Evolutionary conservation across 2,888 invertebrate genomes (phyloP).

Genomic region (Marasmarcha lunaedactyla): DNA sequence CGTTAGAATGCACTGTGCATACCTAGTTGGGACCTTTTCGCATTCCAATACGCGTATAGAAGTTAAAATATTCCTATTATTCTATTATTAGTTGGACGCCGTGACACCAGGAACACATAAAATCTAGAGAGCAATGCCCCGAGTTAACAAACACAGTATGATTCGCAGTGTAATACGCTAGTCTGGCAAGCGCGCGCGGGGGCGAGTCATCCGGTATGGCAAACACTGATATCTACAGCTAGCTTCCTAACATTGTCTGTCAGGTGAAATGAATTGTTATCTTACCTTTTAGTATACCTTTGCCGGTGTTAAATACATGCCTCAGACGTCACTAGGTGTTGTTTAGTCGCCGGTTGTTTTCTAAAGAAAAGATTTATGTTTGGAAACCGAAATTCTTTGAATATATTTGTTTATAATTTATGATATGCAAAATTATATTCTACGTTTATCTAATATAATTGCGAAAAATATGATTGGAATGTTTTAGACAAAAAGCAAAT

Average conservation of each 20-base stretch:
- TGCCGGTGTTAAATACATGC: too few relatives aligned
- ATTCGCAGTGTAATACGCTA: constrained; percentile 60
- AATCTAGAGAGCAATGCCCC: constrained; percentile 63
- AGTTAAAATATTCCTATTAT: constrained; percentile 30
- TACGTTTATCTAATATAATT: too few relatives aligned
- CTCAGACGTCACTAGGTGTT: too few relatives aligned
- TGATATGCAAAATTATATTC: too few relatives aligned
- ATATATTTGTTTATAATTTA: too few relatives aligned
- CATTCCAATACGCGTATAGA: constrained; percentile 29
- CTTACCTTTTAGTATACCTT: constrained; percentile 15
- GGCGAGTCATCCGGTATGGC: constrained; percentile 49
- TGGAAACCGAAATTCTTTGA: too few relatives aligned
- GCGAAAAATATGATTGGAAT: too few relatives aligned
- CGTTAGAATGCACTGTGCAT: not conserved
- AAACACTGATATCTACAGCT: constrained; percentile 39
- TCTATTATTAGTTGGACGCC: constrained; percentile 63
- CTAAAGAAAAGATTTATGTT: too few relatives aligned
- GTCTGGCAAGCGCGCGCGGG: constrained; percentile 58
- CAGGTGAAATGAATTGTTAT: constrained; percentile 25
- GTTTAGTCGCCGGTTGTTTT: too few relatives aligned
- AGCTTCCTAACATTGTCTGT: constrained; percentile 37
- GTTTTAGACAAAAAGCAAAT: too few relatives aligned
- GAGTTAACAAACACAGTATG: constrained; percentile 60
- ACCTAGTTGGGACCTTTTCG: constrained; percentile 10
- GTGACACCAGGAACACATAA: constrained; percentile 68